These are phyloP conservation scores for Achlya flavicornis DNA, from an alignment of 2,888 invertebrate genomes.

Conservation along the genomic window DNA sequence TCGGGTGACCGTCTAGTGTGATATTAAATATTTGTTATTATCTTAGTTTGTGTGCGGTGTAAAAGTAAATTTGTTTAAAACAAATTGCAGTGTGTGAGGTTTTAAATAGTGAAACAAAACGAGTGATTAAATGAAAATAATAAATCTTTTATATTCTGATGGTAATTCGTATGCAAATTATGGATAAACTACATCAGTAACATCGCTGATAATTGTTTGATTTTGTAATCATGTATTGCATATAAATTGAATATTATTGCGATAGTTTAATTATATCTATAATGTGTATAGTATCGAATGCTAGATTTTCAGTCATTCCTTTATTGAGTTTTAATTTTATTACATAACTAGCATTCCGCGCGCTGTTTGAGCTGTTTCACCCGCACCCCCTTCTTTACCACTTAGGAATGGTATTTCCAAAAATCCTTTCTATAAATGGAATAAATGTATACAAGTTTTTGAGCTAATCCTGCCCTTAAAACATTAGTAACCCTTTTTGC, in stretches of 20 bases:
- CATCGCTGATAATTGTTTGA: neutral
- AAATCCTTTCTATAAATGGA: no score
- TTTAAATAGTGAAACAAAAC: conserved; percentile 25
- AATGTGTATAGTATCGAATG: no score
- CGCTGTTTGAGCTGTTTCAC: no score
- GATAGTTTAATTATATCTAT: neutral
- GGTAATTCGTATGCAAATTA: neutral
- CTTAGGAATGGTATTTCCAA: no score
- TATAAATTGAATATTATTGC: neutral
- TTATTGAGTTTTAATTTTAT: no score
- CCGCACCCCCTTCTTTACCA: no score
- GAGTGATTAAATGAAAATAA: conserved; percentile 16
- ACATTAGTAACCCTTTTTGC: no score
- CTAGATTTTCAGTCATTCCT: no score
- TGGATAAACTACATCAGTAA: neutral
- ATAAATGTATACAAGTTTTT: no score
- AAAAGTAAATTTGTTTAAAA: conserved; percentile 22
- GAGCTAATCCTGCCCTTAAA: no score
- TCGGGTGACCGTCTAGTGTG: neutral
- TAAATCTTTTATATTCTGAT: conserved; percentile 14
- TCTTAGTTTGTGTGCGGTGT: conserved; percentile 7
- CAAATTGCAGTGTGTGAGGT: conserved; percentile 27
- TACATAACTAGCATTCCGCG: no score
- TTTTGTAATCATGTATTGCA: neutral
- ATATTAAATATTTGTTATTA: conserved; percentile 20